A percentile compares a stretch with the other conserved stretches of the same genome.
Evolutionary conservation across 1,140 invertebrate species (phyloP).

Genomic region (Sinella curviseta): DNA sequence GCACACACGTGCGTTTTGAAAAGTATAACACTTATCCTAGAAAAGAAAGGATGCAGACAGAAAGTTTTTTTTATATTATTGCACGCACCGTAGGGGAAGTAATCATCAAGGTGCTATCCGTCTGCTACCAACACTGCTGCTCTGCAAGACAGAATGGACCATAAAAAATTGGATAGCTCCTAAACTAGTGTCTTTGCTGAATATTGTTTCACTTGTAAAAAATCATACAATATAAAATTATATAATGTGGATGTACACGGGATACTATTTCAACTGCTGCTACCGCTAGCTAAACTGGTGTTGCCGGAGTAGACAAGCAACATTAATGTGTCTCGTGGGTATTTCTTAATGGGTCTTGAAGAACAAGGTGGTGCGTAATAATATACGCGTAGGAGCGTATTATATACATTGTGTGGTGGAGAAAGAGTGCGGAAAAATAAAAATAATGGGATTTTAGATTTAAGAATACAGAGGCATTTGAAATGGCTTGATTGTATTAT

Average conservation of each 20-base stretch:
- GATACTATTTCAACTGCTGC: background rate
- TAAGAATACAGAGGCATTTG: slow-evolving; percentile 13
- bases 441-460: slow-evolving; percentile 24
- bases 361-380: background rate
- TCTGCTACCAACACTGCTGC: background rate
- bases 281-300: background rate
- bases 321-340: slow-evolving; percentile 11
- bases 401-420: too few relatives aligned
- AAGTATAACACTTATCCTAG: too few relatives aligned
- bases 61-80: background rate
- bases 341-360: slow-evolving; percentile 1
- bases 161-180: background rate
- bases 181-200: too few relatives aligned
- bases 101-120: background rate
- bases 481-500: background rate
- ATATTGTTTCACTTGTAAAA: too few relatives aligned
- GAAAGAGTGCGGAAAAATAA: background rate
- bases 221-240: too few relatives aligned
- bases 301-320: background rate
- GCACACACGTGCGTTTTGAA: background rate
- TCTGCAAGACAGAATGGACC: background rate
- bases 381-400: too few relatives aligned
- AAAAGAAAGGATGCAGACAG: background rate
- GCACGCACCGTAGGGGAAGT: background rate
- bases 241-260: background rate